These are phyloP conservation scores for Heliconius aoede DNA, from an alignment of 2,888 invertebrate species.

Conservation along the genomic window DNA sequence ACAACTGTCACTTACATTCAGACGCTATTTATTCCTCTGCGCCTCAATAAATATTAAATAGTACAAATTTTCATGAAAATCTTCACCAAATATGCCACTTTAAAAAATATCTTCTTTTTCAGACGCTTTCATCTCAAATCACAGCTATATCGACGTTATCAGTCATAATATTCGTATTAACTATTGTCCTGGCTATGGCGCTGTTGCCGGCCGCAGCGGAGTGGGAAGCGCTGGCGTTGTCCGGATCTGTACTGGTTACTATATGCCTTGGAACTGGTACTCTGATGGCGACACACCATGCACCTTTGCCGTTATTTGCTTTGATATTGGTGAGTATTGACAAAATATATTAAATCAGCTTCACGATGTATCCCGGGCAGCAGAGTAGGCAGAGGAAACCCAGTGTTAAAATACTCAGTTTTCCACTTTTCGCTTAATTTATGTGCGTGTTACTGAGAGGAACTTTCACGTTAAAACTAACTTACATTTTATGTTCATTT, in stretches of 20 bases:
- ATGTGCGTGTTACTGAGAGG: no score
- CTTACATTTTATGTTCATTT: background rate
- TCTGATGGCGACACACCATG: constrained; percentile 85
- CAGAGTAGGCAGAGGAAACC: no score
- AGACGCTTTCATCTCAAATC: constrained; percentile 80
- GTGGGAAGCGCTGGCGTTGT: constrained; percentile 84
- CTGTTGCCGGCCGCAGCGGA: constrained; percentile 84
- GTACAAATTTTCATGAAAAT: no score
- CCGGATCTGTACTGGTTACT: constrained; percentile 85
- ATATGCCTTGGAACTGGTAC: constrained; percentile 84
- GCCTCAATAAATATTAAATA: no score
- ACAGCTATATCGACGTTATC: constrained; percentile 78
- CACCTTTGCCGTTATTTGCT: constrained; percentile 89
- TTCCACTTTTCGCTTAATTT: no score
- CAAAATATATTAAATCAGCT: background rate
- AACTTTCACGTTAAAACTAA: no score
- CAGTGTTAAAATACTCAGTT: no score
- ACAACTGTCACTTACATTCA: no score
- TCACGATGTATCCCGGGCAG: no score
- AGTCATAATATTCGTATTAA: constrained; percentile 78
- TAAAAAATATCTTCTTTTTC: constrained; percentile 57
- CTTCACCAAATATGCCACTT: no score
- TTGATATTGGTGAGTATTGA: constrained; percentile 85
- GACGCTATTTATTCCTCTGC: no score
- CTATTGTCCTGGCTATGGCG: constrained; percentile 79